These are phyloP conservation scores for Philypnodon macrostomus DNA, from an alignment of 2,797 vertebrate species.

Conservation along the genomic window DNA sequence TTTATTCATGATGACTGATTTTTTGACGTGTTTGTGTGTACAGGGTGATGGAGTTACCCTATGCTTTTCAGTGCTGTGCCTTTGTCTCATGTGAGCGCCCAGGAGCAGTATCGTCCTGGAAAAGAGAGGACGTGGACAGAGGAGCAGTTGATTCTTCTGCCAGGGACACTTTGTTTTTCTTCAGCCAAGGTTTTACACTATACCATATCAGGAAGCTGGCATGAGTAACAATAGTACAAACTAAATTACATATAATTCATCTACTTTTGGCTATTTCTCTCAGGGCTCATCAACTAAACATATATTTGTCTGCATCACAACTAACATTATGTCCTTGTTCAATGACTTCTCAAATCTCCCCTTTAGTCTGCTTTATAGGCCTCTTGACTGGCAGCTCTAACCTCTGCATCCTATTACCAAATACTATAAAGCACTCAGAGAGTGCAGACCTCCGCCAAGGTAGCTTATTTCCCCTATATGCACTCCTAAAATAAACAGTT, in stretches of 20 bases:
- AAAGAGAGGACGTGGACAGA: slow-evolving; percentile 76
- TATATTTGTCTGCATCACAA: no score
- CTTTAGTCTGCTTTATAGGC: no score
- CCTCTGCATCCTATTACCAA: no score
- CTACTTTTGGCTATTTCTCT: no score
- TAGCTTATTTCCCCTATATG: no score
- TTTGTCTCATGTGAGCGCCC: slow-evolving; percentile 84
- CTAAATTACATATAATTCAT: background rate
- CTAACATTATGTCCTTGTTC: no score
- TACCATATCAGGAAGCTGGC: background rate
- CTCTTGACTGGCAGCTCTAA: no score
- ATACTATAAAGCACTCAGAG: no score
- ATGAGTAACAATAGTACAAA: background rate
- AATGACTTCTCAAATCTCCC: no score
- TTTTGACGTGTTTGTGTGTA: slow-evolving; percentile 21
- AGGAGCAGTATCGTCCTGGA: slow-evolving; percentile 77
- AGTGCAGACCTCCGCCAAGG: no score
- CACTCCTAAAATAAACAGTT: no score
- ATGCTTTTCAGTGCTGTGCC: slow-evolving; percentile 92
- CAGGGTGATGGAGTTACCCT: slow-evolving; percentile 92
- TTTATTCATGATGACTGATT: no score
- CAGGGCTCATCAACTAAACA: background rate
- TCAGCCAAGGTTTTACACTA: slow-evolving; percentile 76
- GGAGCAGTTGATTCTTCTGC: slow-evolving; percentile 65
- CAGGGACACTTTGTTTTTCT: slow-evolving; percentile 72